Evolutionary conservation across 1,140 invertebrate species (phyloP).

Genomic region (Anoplophora glabripennis): DNA sequence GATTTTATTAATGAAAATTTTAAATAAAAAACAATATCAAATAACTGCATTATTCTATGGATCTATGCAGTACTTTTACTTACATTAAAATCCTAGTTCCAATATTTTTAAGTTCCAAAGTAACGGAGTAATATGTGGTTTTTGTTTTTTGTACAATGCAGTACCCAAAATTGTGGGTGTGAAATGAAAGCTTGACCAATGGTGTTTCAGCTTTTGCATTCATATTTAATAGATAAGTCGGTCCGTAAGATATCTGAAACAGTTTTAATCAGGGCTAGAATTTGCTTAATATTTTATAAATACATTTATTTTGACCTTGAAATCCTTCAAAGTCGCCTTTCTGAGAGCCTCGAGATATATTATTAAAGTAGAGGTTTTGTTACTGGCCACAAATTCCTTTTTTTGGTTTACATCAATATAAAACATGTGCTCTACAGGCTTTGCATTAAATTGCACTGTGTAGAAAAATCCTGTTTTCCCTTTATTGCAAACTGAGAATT

Average conservation of each 20-base stretch:
- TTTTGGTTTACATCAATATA: constrained; percentile 28
- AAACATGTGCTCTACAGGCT: constrained; percentile 29
- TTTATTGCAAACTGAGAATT: constrained; percentile 46
- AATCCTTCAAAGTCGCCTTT: not conserved
- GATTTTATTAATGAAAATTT: no score
- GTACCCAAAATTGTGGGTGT: constrained; percentile 48
- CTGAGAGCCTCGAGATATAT: not conserved
- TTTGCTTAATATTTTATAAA: no score
- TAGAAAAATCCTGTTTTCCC: constrained; percentile 48
- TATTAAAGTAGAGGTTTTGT: constrained; percentile 15
- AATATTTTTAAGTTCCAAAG: constrained; percentile 46
- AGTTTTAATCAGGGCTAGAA: no score
- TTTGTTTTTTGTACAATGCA: constrained; percentile 46
- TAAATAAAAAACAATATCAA: no score
- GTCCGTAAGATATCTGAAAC: constrained; percentile 48
- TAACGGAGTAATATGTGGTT: constrained; percentile 32
- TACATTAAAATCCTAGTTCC: constrained; percentile 42
- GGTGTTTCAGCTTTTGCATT: constrained; percentile 38
- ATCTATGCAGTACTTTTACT: constrained; percentile 16
- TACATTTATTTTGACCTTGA: constrained; percentile 2
- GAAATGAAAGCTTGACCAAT: constrained; percentile 46
- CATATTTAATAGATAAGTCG: constrained; percentile 45
- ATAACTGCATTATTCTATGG: no score
- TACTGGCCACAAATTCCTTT: constrained; percentile 35
- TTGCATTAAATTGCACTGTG: constrained; percentile 42